Conservation (phyloP, 2,888 invertebrate species). For the Agriotes lineatus region DNA sequence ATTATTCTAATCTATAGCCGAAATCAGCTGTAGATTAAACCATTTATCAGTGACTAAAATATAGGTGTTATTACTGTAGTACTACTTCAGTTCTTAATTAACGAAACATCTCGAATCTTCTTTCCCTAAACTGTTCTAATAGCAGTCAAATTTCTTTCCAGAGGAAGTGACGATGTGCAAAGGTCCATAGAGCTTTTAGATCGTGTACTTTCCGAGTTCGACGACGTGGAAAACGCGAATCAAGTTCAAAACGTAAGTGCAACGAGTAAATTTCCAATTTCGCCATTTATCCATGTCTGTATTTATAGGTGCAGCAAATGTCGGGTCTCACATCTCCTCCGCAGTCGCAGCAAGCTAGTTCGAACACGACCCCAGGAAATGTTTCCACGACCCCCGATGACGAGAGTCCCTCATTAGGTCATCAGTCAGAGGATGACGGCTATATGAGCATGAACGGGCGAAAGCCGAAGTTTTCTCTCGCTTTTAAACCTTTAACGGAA, state of each 20-base stretch:
- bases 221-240: constrained; percentile 77
- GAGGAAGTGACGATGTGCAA: constrained; percentile 89
- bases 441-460: constrained; percentile 94
- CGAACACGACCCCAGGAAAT: constrained; percentile 68
- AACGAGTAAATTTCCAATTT: background rate
- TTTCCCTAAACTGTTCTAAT: background rate
- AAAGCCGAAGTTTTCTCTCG: constrained; percentile 80
- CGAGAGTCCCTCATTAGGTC: constrained; percentile 84
- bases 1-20: constrained; percentile 3
- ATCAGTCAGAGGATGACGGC: constrained; percentile 91
- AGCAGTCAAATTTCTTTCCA: constrained; percentile 68
- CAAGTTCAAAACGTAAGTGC: constrained; percentile 64
- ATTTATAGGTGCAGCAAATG: constrained; percentile 67
- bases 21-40: background rate
- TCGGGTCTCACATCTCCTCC: constrained; percentile 60
- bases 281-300: constrained; percentile 49
- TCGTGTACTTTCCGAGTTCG: constrained; percentile 91
- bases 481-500: constrained; percentile 75
- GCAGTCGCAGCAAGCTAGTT: constrained; percentile 64
- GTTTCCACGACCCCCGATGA: constrained; percentile 68
- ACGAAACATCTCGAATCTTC: background rate
- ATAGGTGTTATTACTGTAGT: background rate
- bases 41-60: background rate
- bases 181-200: constrained; percentile 89
- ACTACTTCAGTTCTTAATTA: background rate